Evolutionary conservation across 2,797 vertebrate species (phyloP), one percentile per base, ranked within the genome.

Genomic region (Anabacerthia variegaticeps): DNA sequence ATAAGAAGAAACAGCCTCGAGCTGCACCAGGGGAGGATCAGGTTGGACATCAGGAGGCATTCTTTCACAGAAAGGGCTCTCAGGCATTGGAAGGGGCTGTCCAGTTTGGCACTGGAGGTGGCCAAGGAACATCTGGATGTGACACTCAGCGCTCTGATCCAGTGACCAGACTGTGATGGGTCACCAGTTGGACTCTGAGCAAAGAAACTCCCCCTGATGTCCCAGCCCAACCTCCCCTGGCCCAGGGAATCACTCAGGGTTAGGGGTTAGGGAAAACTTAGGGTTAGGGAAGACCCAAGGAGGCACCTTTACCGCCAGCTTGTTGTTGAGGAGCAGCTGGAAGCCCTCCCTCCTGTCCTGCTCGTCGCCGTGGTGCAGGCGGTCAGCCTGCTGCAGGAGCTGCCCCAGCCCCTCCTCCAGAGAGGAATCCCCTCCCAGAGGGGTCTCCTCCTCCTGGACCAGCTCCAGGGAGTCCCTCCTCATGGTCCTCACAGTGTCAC

Each of bases 311-410:
- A 99, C 99, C 98, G 88, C 97, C 22, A 98, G 97, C 92, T 98
- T 98, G 96, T 98, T 99, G 74, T 98, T 98, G 48, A 98, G 98
- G 94, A 99, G 98, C 95, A 99, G 97, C 41, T 97, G 98, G 85
- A 99, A 99, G 6, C 98, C 99, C 49, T 99, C 98, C 8, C 96
- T 97, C 96, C 98, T 99, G 73, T 98, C 95, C 62, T 86, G 97
- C 79, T 97, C 96, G 0, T 98, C 96, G 26, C 99, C 99, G 1
- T 51, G 72, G 83, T 99, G 99, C 68, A 99, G 97, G 78, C 97
- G 94, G 62, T 99, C 99, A 0, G 98, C 98, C 96, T 98, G 98
- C 78, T 97, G 98, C 96, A 99, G 97, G 16, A 99, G 98, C 37
- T 98, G 98, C 18, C 88, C 92, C 89, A 99, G 91, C 14, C 98